These are phyloP conservation scores for Eptatretus atami DNA, from an alignment of 2,797 vertebrate genomes.

Conservation along the genomic window DNA sequence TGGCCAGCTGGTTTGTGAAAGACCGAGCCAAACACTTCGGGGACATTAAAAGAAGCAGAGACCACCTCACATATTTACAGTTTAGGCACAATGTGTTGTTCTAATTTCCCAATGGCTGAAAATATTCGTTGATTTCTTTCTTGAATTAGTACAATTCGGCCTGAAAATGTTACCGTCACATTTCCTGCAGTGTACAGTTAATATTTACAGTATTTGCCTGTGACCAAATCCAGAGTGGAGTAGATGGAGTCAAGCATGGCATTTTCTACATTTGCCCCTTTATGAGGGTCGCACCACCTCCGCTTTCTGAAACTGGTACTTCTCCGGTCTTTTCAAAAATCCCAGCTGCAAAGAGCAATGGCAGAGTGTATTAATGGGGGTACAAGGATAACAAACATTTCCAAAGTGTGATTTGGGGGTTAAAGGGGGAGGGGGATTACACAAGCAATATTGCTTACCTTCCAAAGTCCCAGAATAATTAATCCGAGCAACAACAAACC, in stretches of 20 bases:
- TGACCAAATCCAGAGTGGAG: not conserved
- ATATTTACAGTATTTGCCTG: not conserved
- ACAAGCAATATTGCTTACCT: slow-evolving; percentile 22
- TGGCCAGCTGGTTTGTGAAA: too few species aligned
- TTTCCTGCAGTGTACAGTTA: not conserved
- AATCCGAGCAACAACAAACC: slow-evolving; percentile 62
- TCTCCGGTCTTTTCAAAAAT: slow-evolving; percentile 4
- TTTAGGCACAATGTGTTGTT: too few species aligned
- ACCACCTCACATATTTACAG: too few species aligned
- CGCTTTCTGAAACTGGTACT: slow-evolving; percentile 1
- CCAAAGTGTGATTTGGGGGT: too few species aligned
- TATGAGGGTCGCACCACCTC: not conserved
- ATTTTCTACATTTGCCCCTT: not conserved
- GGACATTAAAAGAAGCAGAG: too few species aligned
- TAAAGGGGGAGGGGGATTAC: too few species aligned
- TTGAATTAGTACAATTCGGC: not conserved
- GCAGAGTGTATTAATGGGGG: too few species aligned
- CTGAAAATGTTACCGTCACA: not conserved
- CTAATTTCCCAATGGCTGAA: too few species aligned
- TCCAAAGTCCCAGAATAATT: slow-evolving; percentile 58
- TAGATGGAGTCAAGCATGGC: too few species aligned
- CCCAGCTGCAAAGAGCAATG: not conserved
- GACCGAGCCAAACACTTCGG: too few species aligned
- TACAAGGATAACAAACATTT: too few species aligned
- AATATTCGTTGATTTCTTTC: too few species aligned